These are phyloP conservation scores for fruit fly (Drosophila melanogaster) DNA, from an alignment of 1,140 invertebrate genomes.

Conservation along the genomic window Release_6_plus_ISO1_MT NT_033777.3:16976501-16977000, in stretches of 20 bases:
- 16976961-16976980: not conserved
- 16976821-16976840: not conserved
- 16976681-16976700: not conserved
- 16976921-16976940: not conserved
- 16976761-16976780: not conserved
- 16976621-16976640: not conserved
- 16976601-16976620: not conserved
- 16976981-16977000: not conserved
- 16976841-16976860: not conserved
- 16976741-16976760: constrained; percentile 1
- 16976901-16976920: not conserved
- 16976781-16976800: not conserved
- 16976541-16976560: not conserved
- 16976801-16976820: not conserved
- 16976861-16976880: too few species aligned
- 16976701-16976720: not conserved
- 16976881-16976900: not conserved
- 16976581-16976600: not conserved
- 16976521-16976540: not conserved
- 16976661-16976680: not conserved
- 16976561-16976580: not conserved
- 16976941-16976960: not conserved
- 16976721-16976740: not conserved
- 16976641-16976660: not conserved
- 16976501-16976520: too few species aligned